Conservation (phyloP, 2,113 vertebrate species). For the Mormoops blainvillei region DNA sequence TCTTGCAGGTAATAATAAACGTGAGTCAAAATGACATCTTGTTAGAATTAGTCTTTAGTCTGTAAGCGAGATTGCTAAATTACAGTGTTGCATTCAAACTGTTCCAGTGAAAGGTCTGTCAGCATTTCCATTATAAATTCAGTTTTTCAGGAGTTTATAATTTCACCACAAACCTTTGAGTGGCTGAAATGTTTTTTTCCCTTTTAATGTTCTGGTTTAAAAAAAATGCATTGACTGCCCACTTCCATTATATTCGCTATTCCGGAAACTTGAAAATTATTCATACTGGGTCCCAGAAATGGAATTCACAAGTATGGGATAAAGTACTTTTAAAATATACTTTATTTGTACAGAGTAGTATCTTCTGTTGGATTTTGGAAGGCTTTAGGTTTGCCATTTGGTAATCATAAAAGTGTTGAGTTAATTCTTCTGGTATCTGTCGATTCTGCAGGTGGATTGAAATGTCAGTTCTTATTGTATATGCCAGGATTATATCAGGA, state of each 20-base stretch:
- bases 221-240: not conserved
- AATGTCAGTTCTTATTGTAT: not conserved
- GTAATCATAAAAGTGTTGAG: not conserved
- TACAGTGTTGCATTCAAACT: constrained; percentile 17
- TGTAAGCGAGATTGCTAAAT: constrained; percentile 61
- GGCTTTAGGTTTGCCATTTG: constrained; percentile 3
- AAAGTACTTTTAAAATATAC: constrained; percentile 11
- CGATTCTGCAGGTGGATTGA: constrained; percentile 31
- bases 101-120: constrained; percentile 55
- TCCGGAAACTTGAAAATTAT: constrained; percentile 10
- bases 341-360: constrained; percentile 1
- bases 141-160: constrained; percentile 36
- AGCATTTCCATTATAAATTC: constrained; percentile 56
- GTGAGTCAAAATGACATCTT: constrained; percentile 46
- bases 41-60: constrained; percentile 52
- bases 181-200: constrained; percentile 34
- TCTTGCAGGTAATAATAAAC: constrained; percentile 59
- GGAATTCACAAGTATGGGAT: not conserved
- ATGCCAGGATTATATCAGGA: not conserved
- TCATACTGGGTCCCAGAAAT: not conserved
- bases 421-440: constrained; percentile 15
- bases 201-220: not conserved
- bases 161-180: constrained; percentile 52
- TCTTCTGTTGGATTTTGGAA: constrained; percentile 35
- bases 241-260: not conserved